Percentiles rank a stretch among this genome's conserved stretches.
Conservation (phyloP, 2,797 vertebrate species). For the Anableps anableps region DNA sequence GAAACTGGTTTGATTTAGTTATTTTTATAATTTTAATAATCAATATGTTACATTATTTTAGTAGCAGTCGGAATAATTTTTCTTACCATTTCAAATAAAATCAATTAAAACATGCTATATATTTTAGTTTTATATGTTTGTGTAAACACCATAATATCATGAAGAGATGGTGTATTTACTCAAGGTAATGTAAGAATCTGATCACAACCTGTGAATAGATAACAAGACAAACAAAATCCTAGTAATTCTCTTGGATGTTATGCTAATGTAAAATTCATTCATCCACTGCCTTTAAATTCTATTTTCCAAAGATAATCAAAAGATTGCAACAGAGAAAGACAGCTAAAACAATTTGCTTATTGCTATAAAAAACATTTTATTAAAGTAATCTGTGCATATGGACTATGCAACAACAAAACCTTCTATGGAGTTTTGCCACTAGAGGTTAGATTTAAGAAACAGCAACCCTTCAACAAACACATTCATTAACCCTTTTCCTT, state of each 20-base stretch:
- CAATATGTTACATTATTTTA: neutral
- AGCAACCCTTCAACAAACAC: conserved; percentile 65
- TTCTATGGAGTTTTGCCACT: conserved; percentile 28
- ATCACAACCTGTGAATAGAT: neutral
- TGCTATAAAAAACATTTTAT: conserved; percentile 22
- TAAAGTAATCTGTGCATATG: conserved; percentile 12
- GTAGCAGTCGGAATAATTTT: neutral
- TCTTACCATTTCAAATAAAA: neutral
- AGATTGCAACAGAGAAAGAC: conserved; percentile 27
- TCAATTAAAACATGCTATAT: neutral
- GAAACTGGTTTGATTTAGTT: neutral
- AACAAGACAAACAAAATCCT: neutral
- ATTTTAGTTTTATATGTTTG: neutral
- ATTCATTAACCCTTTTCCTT: conserved; percentile 60
- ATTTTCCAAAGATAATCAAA: conserved; percentile 9
- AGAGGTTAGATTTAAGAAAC: conserved; percentile 44
- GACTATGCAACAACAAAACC: conserved; percentile 27
- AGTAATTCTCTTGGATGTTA: neutral
- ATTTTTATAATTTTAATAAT: neutral
- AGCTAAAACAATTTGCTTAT: conserved; percentile 19
- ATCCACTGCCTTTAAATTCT: neutral
- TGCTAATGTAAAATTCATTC: neutral
- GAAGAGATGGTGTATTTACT: neutral
- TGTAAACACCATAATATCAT: neutral
- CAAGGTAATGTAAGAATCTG: neutral